Percentiles rank a stretch among this genome's conserved stretches.
These are phyloP conservation scores for Centruroides sculpturatus DNA, from an alignment of 1,140 invertebrate genomes.

Conservation along the genomic window DNA sequence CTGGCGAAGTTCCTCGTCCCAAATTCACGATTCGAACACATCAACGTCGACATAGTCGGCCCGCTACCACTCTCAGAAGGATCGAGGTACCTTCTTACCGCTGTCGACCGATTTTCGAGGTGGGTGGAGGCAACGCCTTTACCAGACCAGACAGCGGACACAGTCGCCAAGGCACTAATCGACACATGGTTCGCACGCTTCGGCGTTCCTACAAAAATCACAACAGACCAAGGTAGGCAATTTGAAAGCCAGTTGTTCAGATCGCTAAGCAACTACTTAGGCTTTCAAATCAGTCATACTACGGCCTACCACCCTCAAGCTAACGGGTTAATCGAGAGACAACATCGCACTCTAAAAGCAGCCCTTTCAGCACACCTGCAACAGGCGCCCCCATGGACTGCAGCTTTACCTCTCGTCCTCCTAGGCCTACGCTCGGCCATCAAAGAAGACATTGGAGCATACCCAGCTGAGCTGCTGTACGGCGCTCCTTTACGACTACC, in stretches of 20 bases:
- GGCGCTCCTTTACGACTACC: constrained; percentile 13
- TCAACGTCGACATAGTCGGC: constrained; percentile 37
- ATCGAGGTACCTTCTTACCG: constrained; percentile 28
- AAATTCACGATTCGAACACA: constrained; percentile 23
- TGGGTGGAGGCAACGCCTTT: constrained; percentile 31
- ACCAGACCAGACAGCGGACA: constrained; percentile 25
- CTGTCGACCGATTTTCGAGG: constrained; percentile 30
- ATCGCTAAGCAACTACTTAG: constrained; percentile 8
- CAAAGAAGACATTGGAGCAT: constrained; percentile 21
- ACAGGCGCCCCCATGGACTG: neutral
- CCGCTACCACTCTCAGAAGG: constrained; percentile 27
- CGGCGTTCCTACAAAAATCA: constrained; percentile 21
- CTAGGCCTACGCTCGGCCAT: constrained; percentile 17
- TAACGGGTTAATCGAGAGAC: constrained; percentile 26
- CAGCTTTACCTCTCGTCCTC: constrained; percentile 23
- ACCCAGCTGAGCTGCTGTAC: constrained; percentile 16
- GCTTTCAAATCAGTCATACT: neutral
- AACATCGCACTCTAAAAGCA: constrained; percentile 30
- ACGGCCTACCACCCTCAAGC: constrained; percentile 20
- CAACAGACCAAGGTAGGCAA: constrained; percentile 31
- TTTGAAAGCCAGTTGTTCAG: constrained; percentile 26
- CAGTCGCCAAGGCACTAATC: constrained; percentile 24
- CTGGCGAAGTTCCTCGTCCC: neutral
- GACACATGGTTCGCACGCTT: constrained; percentile 25
- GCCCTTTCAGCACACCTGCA: constrained; percentile 7